Conservation (phyloP, 2,888 invertebrate genomes). For the Hirtodrosophila cameraria region DNA sequence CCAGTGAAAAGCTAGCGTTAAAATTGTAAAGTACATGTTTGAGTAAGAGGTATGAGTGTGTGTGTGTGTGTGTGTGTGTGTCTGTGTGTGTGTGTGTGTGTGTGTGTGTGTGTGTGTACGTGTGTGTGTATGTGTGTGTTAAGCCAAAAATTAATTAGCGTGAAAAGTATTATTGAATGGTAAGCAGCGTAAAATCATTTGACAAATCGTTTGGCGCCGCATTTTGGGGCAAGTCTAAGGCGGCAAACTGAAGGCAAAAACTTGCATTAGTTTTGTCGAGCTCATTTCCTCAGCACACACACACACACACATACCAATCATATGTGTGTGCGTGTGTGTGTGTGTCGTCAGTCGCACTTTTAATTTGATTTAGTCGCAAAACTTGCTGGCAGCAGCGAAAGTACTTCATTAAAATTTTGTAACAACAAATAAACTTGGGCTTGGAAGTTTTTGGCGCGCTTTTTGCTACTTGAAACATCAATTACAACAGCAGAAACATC, state of each 20-base stretch:
- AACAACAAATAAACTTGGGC: slow-evolving; percentile 74
- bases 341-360: slow-evolving; percentile 56
- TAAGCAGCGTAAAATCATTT: slow-evolving; percentile 43
- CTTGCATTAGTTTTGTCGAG: slow-evolving; percentile 74
- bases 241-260: slow-evolving; percentile 54
- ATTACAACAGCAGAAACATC: slow-evolving; percentile 72
- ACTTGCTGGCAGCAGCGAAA: slow-evolving; percentile 59
- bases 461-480: slow-evolving; percentile 79
- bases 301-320: not conserved
- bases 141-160: slow-evolving; percentile 82
- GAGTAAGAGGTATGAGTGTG: no score
- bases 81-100: slow-evolving; percentile 14
- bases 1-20: no score
- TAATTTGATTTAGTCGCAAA: slow-evolving; percentile 79
- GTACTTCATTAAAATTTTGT: slow-evolving; percentile 77
- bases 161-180: slow-evolving; percentile 80
- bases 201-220: slow-evolving; percentile 35
- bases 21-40: no score
- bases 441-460: slow-evolving; percentile 68
- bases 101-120: slow-evolving; percentile 9
- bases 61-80: slow-evolving; percentile 7
- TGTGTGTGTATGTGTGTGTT: slow-evolving; percentile 38
- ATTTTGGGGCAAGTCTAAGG: slow-evolving; percentile 25
- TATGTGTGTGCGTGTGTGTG: slow-evolving; percentile 2
- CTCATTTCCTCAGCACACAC: slow-evolving; percentile 61